Base-by-base conservation (phyloP, 2,113 vertebrate species). In the Vimba vimba region DNA sequence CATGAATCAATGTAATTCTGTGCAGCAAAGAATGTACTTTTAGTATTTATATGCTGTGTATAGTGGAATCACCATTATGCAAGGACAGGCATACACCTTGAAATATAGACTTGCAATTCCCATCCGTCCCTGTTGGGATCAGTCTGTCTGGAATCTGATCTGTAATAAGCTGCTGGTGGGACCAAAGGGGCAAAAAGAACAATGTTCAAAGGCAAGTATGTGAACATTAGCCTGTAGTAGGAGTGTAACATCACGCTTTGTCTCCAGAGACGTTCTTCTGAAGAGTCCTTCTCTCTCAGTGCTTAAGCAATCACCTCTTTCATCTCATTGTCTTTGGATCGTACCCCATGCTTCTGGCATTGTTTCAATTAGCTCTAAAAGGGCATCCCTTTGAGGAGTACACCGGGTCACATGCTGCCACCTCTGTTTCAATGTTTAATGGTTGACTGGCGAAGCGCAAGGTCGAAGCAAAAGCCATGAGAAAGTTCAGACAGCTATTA, bases 341-440 rank as follows among this genome's bases (percentile, higher is more conserved):
- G 83, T 79, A 71, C 79, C 64, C 68, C 39, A 71, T 85, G 80
- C 77, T 71, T 79, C 25, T n/a, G 66, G 78, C 86, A 87, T 88
- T 2, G 82, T 85, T 91, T 91, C 80, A 90, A 69, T 88, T 89
- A 84, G 86, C 50, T 60, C 45, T 71, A 69, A 90, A 64, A 87
- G 75, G 79, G 71, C 76, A 81, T 87, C 76, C 52, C 73, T 85
- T 60, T 78, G 45, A 71, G 73, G 85, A 86, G 64, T 83, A 83
- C 47, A 68, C 80, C 19, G 21, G 52, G 25, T 36, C 45, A 57
- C 19, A 27, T 43, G 19, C 79, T 55, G 27, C 57, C 68, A 50
- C 66, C 69, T 55, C 36, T 30, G 13, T 59, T 66, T 86, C 83
- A 79, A 76, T 78, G 86, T 88, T 87, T 84, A 87, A 90, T 81